Conservation (phyloP, 2,797 vertebrate species). For the Hemitrygon akajei region DNA sequence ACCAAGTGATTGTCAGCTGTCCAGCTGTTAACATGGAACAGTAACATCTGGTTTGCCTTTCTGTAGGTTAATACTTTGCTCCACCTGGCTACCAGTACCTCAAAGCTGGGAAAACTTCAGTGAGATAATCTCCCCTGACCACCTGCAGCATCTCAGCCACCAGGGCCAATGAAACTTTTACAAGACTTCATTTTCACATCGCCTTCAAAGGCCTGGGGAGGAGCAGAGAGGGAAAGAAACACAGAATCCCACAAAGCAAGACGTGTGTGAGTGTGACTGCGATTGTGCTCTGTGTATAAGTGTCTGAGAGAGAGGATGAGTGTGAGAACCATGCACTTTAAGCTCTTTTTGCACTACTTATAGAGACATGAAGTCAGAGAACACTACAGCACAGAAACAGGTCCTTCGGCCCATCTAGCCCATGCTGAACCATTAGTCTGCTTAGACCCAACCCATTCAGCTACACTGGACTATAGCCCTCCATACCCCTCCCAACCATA, state of each 20-base stretch:
- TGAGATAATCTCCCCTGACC: conserved; percentile 1
- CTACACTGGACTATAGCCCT: too few relatives aligned
- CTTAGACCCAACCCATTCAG: too few relatives aligned
- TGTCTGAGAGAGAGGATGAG: background rate
- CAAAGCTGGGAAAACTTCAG: background rate
- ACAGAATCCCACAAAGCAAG: background rate
- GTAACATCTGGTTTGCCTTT: conserved; percentile 13
- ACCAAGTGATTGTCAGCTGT: conserved; percentile 1
- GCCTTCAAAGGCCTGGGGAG: background rate
- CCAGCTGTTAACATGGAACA: conserved; percentile 13
- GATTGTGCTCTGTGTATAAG: too few relatives aligned
- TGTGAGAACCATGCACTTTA: background rate
- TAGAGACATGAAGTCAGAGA: too few relatives aligned
- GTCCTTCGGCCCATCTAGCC: too few relatives aligned
- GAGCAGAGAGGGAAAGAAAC: background rate
- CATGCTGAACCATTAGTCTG: too few relatives aligned
- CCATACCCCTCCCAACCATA: too few relatives aligned
- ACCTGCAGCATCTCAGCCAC: background rate
- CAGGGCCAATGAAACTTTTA: background rate
- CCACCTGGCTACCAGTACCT: background rate
- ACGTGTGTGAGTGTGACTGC: too few relatives aligned
- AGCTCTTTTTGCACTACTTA: too few relatives aligned
- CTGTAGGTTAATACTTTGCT: background rate
- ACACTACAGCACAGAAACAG: too few relatives aligned
- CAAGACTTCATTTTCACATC: background rate